Conservation (phyloP, 2,888 invertebrate species). For the Callyntrura sp. region DNA sequence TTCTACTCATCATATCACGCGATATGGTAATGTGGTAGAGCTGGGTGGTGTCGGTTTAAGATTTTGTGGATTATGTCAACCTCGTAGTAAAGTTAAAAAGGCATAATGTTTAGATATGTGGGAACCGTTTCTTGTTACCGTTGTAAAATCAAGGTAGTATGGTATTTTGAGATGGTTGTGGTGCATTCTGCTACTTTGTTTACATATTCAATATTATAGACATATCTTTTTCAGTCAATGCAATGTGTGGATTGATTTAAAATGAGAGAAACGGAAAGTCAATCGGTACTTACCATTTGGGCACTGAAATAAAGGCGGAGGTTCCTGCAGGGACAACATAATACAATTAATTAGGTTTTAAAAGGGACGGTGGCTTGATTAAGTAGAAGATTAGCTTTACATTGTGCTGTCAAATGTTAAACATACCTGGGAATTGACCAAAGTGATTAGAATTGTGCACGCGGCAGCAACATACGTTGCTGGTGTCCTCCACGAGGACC, state of each 20-base stretch:
- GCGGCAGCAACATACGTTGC: conserved; percentile 79
- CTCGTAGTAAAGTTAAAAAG: no score
- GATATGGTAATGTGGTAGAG: background rate
- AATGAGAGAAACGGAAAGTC: conserved; percentile 20
- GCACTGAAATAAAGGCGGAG: conserved; percentile 84
- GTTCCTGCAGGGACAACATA: conserved; percentile 78
- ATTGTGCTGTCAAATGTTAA: no score
- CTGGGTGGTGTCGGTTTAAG: background rate
- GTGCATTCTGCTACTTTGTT: no score
- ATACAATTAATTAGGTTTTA: background rate
- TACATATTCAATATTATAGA: no score
- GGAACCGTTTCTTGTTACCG: no score
- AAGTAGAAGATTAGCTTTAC: no score
- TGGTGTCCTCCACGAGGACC: conserved; percentile 82
- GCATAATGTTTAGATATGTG: no score
- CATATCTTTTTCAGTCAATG: no score
- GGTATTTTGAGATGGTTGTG: no score
- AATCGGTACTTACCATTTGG: conserved; percentile 84
- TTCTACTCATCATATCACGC: conserved; percentile 17
- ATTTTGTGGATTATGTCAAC: conserved; percentile 36
- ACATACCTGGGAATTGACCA: conserved; percentile 80
- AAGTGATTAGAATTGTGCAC: conserved; percentile 78
- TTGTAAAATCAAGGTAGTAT: no score
- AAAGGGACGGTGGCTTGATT: no score
- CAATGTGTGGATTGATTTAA: no score